phyloP scores from a whole-genome alignment of 1,140 invertebrate genomes.

The Lepidurus couesii region DNA sequence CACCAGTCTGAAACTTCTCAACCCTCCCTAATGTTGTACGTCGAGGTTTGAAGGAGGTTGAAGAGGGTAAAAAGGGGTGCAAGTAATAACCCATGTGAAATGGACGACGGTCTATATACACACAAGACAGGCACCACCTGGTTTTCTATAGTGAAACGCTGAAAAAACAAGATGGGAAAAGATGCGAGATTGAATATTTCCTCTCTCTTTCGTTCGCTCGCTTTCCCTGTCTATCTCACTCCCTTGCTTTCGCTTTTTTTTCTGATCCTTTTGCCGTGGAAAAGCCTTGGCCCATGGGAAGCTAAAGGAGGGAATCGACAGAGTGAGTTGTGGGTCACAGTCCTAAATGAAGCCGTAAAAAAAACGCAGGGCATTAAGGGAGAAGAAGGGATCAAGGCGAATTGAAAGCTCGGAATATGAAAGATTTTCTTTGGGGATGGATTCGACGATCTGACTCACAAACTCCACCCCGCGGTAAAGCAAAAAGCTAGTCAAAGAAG shows the following conservation, averaged over 20 bases:
- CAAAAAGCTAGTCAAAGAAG: not conserved
- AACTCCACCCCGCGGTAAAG: too few relatives aligned
- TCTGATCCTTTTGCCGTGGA: not conserved
- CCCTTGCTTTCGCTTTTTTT: too few relatives aligned
- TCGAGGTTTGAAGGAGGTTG: not conserved
- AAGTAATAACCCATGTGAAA: not conserved
- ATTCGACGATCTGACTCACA: too few relatives aligned
- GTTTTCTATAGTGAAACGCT: not conserved
- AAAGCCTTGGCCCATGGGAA: not conserved
- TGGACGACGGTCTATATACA: not conserved
- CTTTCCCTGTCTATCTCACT: too few relatives aligned
- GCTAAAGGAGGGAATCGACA: not conserved
- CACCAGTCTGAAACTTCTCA: slow-evolving; percentile 4
- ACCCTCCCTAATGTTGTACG: not conserved
- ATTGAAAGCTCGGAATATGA: slow-evolving; percentile 1
- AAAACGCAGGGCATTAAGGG: slow-evolving; percentile 12
- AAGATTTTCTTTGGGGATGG: not conserved
- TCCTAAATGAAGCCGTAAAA: slow-evolving; percentile 16
- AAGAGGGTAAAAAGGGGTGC: not conserved
- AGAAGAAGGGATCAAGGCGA: slow-evolving; percentile 4
- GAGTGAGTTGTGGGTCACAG: slow-evolving; percentile 16
- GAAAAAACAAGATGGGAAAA: not conserved
- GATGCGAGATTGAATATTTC: not conserved
- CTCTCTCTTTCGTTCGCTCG: not conserved
- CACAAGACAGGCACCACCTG: not conserved